Conservation (phyloP, 1,140 invertebrate genomes). For the Platyura marginata region DNA sequence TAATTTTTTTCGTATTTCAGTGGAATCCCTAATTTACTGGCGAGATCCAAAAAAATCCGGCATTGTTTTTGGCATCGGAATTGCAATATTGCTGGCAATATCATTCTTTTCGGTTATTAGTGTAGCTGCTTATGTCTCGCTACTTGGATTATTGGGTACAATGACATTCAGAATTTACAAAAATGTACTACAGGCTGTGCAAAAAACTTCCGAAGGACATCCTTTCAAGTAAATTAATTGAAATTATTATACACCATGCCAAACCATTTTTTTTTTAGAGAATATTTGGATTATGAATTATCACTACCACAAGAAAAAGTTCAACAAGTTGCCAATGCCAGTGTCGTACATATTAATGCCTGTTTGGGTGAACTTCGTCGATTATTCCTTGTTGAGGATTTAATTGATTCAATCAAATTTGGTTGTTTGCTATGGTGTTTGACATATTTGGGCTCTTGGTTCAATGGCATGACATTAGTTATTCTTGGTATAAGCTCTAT, state of each 20-base stretch:
- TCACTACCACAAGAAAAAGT: slow-evolving; percentile 73
- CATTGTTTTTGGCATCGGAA: slow-evolving; percentile 69
- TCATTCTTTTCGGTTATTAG: slow-evolving; percentile 90
- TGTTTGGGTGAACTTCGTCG: slow-evolving; percentile 64
- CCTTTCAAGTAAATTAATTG: slow-evolving; percentile 74
- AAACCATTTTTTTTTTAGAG: slow-evolving; percentile 34
- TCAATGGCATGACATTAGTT: slow-evolving; percentile 93
- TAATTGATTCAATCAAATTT: slow-evolving; percentile 91
- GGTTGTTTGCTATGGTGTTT: slow-evolving; percentile 81
- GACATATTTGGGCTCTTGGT: slow-evolving; percentile 92
- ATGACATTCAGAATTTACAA: slow-evolving; percentile 91
- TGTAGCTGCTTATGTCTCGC: slow-evolving; percentile 78
- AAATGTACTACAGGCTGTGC: slow-evolving; percentile 84
- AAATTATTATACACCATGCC: neutral
- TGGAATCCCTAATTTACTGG: slow-evolving; percentile 94
- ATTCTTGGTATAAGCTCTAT: slow-evolving; percentile 86
- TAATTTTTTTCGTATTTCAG: slow-evolving; percentile 37
- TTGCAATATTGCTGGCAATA: slow-evolving; percentile 76
- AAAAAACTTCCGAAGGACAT: slow-evolving; percentile 92
- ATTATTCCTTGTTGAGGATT: slow-evolving; percentile 88
- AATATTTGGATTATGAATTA: slow-evolving; percentile 73
- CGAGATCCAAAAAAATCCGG: slow-evolving; percentile 85
- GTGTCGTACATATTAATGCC: slow-evolving; percentile 70
- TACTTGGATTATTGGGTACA: slow-evolving; percentile 64
- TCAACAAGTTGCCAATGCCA: slow-evolving; percentile 62